These are phyloP conservation scores for Fundulus diaphanus DNA, from an alignment of 2,797 vertebrate species.

Conservation along the genomic window DNA sequence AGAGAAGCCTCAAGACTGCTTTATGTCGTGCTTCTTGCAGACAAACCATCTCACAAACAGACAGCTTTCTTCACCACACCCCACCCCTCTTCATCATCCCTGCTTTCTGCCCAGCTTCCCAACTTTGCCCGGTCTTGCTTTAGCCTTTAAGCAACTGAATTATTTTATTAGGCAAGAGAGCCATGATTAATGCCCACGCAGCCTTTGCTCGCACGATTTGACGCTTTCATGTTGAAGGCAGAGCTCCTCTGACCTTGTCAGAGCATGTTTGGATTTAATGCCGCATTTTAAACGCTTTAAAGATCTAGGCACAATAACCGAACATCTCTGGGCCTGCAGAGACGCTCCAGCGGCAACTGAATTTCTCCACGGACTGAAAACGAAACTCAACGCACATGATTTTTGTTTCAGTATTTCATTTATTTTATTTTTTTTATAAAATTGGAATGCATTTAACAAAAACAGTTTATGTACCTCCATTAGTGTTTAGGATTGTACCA, in stretches of 20 bases:
- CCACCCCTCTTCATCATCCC: conserved; percentile 45
- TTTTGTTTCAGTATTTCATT: conserved; percentile 71
- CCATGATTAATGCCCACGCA: conserved; percentile 59
- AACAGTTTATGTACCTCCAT: conserved; percentile 84
- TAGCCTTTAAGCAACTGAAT: conserved; percentile 56
- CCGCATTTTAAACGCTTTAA: conserved; percentile 52
- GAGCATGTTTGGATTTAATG: conserved; percentile 74
- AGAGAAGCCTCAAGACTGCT: conserved; percentile 56
- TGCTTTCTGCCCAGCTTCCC: conserved; percentile 55
- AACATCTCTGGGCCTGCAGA: conserved; percentile 56
- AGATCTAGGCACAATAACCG: conserved; percentile 45
- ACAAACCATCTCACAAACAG: conserved; percentile 61
- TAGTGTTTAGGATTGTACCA: conserved; percentile 87
- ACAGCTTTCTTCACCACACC: conserved; percentile 62
- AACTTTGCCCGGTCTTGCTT: conserved; percentile 43
- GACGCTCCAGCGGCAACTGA: conserved; percentile 14
- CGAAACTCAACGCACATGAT: conserved; percentile 16
- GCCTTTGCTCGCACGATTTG: conserved; percentile 49
- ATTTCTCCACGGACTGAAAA: conserved; percentile 21
- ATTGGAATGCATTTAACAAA: conserved; percentile 79
- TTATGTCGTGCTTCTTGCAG: conserved; percentile 58
- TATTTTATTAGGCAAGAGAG: conserved; percentile 61
- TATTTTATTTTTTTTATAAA: conserved; percentile 84
- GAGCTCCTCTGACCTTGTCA: conserved; percentile 73
- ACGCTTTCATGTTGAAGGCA: conserved; percentile 70